phyloP scores from a whole-genome alignment of 2,113 vertebrate genomes.

The Paramormyrops kingsleyae region DNA sequence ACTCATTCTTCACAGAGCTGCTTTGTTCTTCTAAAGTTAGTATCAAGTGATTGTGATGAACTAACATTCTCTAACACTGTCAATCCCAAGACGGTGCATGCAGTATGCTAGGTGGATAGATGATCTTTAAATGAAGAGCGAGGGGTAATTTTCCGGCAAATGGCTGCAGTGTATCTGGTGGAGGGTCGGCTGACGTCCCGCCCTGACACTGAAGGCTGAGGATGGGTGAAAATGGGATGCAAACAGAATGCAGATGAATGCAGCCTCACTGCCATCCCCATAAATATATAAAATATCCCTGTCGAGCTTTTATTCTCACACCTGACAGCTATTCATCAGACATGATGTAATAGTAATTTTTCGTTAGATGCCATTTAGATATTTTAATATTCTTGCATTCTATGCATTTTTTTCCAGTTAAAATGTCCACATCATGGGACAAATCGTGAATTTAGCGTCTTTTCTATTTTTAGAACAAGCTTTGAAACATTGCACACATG shows the following conservation, averaged over 20 bases:
- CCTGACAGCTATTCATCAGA: not conserved
- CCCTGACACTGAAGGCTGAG: not conserved
- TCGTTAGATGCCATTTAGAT: not conserved
- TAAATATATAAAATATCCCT: not conserved
- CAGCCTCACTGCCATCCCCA: not conserved
- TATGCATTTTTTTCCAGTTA: not conserved
- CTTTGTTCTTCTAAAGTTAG: not conserved
- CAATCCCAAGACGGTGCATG: not conserved
- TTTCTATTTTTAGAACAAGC: too few relatives aligned
- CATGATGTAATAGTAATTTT: not conserved
- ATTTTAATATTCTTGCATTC: not conserved
- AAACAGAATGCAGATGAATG: not conserved
- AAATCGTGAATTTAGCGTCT: not conserved
- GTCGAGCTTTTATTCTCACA: not conserved
- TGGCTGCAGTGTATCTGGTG: not conserved
- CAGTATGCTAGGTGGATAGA: not conserved
- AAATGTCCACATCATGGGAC: not conserved
- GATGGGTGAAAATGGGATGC: not conserved
- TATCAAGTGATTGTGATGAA: not conserved
- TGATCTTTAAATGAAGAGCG: not conserved
- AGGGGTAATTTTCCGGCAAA: not conserved
- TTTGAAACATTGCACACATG: not conserved
- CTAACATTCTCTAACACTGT: not conserved
- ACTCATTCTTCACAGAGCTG: not conserved
- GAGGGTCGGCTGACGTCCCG: not conserved